Conservation (phyloP, 2,888 invertebrate genomes). For the Myathropa florea region DNA sequence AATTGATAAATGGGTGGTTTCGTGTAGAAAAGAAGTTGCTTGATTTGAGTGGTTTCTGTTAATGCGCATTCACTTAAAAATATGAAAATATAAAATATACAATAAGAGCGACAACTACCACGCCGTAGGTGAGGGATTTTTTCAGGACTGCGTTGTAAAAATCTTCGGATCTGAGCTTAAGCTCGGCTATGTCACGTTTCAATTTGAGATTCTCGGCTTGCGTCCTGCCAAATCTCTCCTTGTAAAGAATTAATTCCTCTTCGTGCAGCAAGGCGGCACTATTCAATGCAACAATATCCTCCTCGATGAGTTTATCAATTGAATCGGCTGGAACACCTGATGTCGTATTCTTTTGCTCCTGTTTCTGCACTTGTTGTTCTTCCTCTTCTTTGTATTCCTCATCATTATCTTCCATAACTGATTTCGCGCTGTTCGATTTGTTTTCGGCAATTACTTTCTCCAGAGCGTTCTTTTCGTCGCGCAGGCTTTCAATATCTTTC, state of each 20-base stretch:
- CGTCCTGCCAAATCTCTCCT: conserved; percentile 78
- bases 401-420: not conserved
- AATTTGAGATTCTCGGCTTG: conserved; percentile 77
- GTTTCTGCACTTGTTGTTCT: not conserved
- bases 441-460: conserved; percentile 67
- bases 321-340: conserved; percentile 31
- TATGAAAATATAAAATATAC: conserved; percentile 77
- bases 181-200: conserved; percentile 76
- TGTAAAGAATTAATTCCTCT: conserved; percentile 79
- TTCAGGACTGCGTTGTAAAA: conserved; percentile 72
- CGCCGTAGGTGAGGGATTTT: conserved; percentile 75
- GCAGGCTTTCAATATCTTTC: conserved; percentile 72
- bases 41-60: conserved; percentile 19
- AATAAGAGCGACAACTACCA: conserved; percentile 76
- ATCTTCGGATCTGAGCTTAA: conserved; percentile 74
- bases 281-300: conserved; percentile 76
- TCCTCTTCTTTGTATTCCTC: not conserved
- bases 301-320: conserved; percentile 72
- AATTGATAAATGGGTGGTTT: conserved; percentile 61
- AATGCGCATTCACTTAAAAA: conserved; percentile 70
- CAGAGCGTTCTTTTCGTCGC: conserved; percentile 73
- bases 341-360: not conserved
- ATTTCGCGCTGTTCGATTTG: conserved; percentile 45
- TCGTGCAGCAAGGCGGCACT: conserved; percentile 76
- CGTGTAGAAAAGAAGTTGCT: conserved; percentile 50